Evolutionary conservation across 2,888 invertebrate genomes (phyloP).

Genomic region (Uropetala carovei): DNA sequence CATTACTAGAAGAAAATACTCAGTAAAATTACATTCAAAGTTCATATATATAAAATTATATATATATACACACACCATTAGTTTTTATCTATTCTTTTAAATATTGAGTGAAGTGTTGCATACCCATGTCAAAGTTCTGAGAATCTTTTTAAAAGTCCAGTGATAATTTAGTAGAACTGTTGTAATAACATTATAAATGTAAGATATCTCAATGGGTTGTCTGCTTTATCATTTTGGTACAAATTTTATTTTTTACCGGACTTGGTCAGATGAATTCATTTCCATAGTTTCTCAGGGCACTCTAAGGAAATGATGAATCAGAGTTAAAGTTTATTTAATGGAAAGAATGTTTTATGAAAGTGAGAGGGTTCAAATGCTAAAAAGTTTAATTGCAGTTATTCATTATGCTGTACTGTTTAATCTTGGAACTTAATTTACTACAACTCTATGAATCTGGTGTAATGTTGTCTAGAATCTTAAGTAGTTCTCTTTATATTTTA

Average conservation of each 20-base stretch:
- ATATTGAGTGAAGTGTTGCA: not conserved
- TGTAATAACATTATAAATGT: not conserved
- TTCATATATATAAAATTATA: too few relatives aligned
- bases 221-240: not conserved
- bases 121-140: not conserved
- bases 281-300: not conserved
- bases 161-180: not conserved
- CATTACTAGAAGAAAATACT: too few relatives aligned
- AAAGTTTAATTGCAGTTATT: too few relatives aligned
- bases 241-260: not conserved
- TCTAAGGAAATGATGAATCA: too few relatives aligned
- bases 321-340: too few relatives aligned
- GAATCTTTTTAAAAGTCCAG: not conserved
- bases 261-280: not conserved
- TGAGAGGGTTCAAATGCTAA: too few relatives aligned
- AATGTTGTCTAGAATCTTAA: not conserved
- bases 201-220: not conserved
- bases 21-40: too few relatives aligned
- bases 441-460: slow-evolving; percentile 5
- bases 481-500: not conserved
- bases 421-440: slow-evolving; percentile 11
- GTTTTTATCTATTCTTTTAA: not conserved
- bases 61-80: not conserved
- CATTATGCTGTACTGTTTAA: too few relatives aligned
- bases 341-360: too few relatives aligned